Conservation (phyloP, 2,113 vertebrate genomes). For the Chloropsis cyanopogon region DNA sequence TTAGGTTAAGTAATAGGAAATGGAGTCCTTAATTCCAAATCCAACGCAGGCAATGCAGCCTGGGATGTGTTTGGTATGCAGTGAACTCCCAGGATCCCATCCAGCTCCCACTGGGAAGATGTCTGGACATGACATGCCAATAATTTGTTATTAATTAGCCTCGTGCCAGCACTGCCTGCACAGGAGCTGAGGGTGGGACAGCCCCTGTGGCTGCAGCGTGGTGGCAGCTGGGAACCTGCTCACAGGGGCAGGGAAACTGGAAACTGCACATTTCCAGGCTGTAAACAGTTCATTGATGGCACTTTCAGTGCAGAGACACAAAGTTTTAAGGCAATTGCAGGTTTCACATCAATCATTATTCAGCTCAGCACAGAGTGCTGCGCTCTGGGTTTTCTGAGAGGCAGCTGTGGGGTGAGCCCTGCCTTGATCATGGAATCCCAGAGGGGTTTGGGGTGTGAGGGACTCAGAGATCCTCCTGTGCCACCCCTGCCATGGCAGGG, state of each 20-base stretch:
- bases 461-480: not conserved
- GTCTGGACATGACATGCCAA: constrained; percentile 30
- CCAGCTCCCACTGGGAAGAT: not conserved
- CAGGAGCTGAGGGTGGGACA: not conserved
- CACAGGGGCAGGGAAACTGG: not conserved
- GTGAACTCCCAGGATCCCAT: not conserved
- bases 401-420: not conserved
- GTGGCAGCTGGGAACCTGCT: not conserved
- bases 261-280: not conserved
- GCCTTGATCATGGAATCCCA: not conserved
- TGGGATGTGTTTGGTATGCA: not conserved
- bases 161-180: not conserved
- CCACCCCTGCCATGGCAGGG: not conserved
- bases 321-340: not conserved
- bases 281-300: not conserved
- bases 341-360: not conserved
- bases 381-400: not conserved
- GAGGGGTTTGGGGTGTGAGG: not conserved
- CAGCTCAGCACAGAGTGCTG: not conserved
- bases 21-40: constrained; percentile 3
- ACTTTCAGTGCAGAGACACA: not conserved
- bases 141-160: constrained; percentile 6
- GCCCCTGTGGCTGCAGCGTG: not conserved
- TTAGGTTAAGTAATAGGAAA: constrained; percentile 16
- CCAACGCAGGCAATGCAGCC: not conserved